Evolutionary conservation across 92 coral and sea anemone species (phyloP).

Genomic region (Blastomussa wellsi): DNA sequence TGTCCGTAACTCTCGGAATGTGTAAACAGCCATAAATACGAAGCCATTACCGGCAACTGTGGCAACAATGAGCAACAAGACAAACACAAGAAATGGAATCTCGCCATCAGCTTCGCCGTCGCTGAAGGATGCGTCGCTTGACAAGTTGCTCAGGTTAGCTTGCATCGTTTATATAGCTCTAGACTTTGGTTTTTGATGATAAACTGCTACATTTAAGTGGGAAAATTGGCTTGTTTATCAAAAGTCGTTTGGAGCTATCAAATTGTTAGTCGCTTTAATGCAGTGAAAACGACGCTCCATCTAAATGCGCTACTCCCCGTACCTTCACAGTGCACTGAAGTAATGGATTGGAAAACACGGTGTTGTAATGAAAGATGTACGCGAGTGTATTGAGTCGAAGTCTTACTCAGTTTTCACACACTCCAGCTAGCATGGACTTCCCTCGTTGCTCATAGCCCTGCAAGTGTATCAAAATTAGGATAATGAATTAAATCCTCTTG

Average conservation of each 20-base stretch:
- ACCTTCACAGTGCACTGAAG: background rate
- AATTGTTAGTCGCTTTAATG: background rate
- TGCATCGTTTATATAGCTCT: background rate
- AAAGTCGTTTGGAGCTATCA: background rate
- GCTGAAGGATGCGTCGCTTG: background rate
- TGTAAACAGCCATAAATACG: conserved; percentile 77
- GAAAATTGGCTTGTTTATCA: conserved; percentile 2
- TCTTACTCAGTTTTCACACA: background rate
- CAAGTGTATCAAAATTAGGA: background rate
- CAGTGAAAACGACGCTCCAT: background rate
- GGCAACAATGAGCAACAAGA: conserved; percentile 65
- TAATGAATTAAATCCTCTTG: conserved; percentile 1
- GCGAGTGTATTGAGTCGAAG: background rate
- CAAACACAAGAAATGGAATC: conserved; percentile 49
- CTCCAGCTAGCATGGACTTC: background rate
- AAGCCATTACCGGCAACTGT: conserved; percentile 74
- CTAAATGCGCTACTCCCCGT: background rate
- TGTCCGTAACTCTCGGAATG: conserved; percentile 83
- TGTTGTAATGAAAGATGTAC: background rate
- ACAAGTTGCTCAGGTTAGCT: conserved; percentile 2
- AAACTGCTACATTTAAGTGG: background rate
- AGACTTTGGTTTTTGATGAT: background rate
- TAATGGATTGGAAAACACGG: background rate
- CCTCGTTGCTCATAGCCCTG: conserved; percentile 8
- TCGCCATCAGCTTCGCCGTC: conserved; percentile 17